A percentile compares a stretch with the other conserved stretches of the same genome.
Evolutionary conservation across 2,113 vertebrate species (phyloP).

Genomic region (Glaucomys volans): DNA sequence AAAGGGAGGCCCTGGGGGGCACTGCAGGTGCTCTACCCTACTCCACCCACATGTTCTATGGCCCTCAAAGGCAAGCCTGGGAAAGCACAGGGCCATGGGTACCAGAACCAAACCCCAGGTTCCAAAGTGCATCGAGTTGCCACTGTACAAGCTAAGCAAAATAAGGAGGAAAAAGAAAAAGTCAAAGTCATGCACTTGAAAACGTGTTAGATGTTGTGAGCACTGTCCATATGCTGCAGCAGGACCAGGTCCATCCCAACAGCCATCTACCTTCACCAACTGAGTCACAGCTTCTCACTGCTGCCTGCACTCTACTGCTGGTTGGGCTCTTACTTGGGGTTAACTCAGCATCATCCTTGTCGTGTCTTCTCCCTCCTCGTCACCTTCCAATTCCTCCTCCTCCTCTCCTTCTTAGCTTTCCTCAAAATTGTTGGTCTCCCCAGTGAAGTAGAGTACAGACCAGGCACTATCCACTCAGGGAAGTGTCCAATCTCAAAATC

Average conservation of each 20-base stretch:
- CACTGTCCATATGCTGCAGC: slow-evolving; percentile 86
- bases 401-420: no score
- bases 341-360: no score
- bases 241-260: slow-evolving; percentile 72
- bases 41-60: neutral
- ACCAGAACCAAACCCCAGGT: slow-evolving; percentile 83
- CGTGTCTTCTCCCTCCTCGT: no score
- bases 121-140: slow-evolving; percentile 86
- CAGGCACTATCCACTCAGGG: no score
- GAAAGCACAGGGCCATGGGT: slow-evolving; percentile 41
- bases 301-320: slow-evolving; percentile 98
- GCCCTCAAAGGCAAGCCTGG: neutral
- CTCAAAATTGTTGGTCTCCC: no score
- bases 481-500: no score
- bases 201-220: slow-evolving; percentile 86
- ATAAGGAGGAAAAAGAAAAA: slow-evolving; percentile 80
- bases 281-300: slow-evolving; percentile 89
- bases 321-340: slow-evolving; percentile 92
- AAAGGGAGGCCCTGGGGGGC: neutral
- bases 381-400: no score
- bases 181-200: slow-evolving; percentile 92
- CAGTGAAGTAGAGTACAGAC: no score
- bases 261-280: neutral
- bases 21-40: neutral
- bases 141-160: slow-evolving; percentile 90